These are phyloP conservation scores for Listronotus oregonensis DNA, from an alignment of 1,140 invertebrate genomes.

Conservation along the genomic window DNA sequence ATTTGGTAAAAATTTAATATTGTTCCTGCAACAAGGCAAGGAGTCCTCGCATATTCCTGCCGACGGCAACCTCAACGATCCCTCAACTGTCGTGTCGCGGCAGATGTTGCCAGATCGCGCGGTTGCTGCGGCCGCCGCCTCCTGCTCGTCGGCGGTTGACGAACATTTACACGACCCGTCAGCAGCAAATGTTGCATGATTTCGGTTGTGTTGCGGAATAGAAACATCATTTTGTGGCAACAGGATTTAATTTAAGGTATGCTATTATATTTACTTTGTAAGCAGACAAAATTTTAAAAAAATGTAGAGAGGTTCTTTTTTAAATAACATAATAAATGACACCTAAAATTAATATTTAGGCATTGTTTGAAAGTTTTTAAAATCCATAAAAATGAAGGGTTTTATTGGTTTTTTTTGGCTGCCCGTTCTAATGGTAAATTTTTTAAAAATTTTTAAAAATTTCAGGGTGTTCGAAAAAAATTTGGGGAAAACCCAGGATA, in stretches of 20 bases:
- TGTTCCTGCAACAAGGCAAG: conserved; percentile 23
- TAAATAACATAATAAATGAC: no score
- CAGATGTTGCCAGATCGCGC: conserved; percentile 38
- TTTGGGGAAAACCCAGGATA: no score
- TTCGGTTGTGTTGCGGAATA: conserved; percentile 18
- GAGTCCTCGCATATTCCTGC: conserved; percentile 4
- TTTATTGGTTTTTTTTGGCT: no score
- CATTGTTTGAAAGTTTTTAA: no score
- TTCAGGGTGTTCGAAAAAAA: no score
- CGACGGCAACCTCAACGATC: conserved; percentile 35
- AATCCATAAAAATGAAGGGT: no score
- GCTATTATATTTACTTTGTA: background rate
- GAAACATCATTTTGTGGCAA: conserved; percentile 19
- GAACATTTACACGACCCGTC: conserved; percentile 38
- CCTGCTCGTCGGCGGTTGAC: conserved; percentile 20
- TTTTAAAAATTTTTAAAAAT: no score
- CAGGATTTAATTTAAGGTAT: background rate
- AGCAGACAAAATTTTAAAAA: no score
- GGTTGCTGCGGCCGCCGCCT: background rate
- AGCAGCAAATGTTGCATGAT: conserved; percentile 37
- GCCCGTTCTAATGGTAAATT: no score
- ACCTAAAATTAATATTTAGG: no score
- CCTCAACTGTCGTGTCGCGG: conserved; percentile 41
- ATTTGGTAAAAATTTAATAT: conserved; percentile 44
- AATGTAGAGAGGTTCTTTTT: no score